Conservation (phyloP, 2,888 invertebrate species). For the Serripes groenlandicus region DNA sequence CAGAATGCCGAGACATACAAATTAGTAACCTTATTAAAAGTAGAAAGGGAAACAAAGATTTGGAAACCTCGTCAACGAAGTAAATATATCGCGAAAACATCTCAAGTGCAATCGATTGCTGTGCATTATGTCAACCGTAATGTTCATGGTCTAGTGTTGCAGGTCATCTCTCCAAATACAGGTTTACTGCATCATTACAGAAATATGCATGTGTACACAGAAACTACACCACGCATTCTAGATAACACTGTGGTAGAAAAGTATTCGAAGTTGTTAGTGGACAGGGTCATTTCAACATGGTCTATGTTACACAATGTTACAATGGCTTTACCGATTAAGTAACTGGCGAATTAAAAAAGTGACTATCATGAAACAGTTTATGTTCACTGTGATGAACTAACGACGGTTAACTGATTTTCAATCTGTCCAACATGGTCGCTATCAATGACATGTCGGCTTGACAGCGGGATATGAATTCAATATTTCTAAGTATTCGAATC, state of each 20-base stretch:
- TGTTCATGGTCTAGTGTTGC: background rate
- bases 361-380: too few relatives aligned
- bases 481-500: too few relatives aligned
- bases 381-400: too few relatives aligned
- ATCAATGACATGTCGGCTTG: too few relatives aligned
- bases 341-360: too few relatives aligned
- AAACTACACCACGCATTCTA: background rate
- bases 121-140: background rate
- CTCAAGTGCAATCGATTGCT: background rate
- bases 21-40: conserved; percentile 10
- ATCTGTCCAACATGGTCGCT: too few relatives aligned
- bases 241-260: conserved; percentile 16
- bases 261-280: background rate
- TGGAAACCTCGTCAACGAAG: background rate
- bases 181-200: conserved; percentile 29
- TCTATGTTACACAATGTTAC: background rate
- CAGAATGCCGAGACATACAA: conserved; percentile 4
- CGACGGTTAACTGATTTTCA: too few relatives aligned
- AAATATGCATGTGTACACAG: conserved; percentile 9
- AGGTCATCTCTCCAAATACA: background rate
- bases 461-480: too few relatives aligned
- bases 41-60: conserved; percentile 8
- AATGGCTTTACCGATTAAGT: conserved; percentile 18
- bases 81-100: conserved; percentile 12
- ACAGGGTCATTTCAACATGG: conserved; percentile 4